Evolutionary conservation across 2,888 invertebrate species (phyloP).

Genomic region (Syritta pipiens): DNA sequence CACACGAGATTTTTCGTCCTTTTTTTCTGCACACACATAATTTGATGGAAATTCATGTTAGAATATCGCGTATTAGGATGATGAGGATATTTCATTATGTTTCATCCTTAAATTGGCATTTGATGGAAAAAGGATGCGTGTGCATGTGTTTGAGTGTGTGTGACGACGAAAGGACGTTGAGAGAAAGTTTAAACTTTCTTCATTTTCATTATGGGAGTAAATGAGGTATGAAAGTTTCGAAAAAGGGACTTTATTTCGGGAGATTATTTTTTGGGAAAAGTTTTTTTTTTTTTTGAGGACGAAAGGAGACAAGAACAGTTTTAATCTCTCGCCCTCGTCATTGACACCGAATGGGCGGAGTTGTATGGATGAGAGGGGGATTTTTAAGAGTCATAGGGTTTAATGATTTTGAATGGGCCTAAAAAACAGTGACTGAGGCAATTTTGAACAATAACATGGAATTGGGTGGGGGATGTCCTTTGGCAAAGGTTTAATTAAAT

Average conservation of each 20-base stretch:
- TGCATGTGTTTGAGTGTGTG: not conserved
- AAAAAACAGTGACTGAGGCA: too few relatives aligned
- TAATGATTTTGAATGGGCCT: too few relatives aligned
- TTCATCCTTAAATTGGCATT: constrained; percentile 29
- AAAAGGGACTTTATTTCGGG: constrained; percentile 12
- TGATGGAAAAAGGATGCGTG: constrained; percentile 6
- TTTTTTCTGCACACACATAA: constrained; percentile 2
- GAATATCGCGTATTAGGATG: constrained; percentile 24
- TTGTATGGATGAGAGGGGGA: too few relatives aligned
- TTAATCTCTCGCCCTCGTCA: too few relatives aligned
- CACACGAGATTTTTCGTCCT: too few relatives aligned
- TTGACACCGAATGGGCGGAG: too few relatives aligned
- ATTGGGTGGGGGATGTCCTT: too few relatives aligned
- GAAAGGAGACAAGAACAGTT: too few relatives aligned
- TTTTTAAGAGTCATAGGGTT: too few relatives aligned
- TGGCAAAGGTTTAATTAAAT: too few relatives aligned
- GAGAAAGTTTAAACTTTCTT: constrained; percentile 37
- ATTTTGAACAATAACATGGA: too few relatives aligned
- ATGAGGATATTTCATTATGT: constrained; percentile 34
- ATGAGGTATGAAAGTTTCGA: constrained; percentile 47
- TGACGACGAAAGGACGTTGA: not conserved
- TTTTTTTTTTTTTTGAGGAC: too few relatives aligned
- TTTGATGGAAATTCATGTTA: constrained; percentile 32
- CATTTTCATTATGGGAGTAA: constrained; percentile 43
- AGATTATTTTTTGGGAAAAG: constrained; percentile 5